Evolutionary conservation across 2,797 vertebrate genomes (phyloP).

Genomic region (Pipistrellus pipistrellus): DNA sequence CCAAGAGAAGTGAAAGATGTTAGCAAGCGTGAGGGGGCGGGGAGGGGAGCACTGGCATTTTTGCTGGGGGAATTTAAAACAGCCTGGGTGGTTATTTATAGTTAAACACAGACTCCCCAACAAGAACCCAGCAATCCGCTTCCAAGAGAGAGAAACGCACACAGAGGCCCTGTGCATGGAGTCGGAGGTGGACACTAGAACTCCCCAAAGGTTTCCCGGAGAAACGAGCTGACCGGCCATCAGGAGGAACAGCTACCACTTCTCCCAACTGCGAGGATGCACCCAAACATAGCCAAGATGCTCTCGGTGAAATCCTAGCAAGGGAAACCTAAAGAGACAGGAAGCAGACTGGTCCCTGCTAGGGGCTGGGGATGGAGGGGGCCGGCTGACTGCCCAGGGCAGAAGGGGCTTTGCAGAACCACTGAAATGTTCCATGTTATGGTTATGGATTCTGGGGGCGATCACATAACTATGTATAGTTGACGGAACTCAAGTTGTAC

Average conservation of each 20-base stretch:
- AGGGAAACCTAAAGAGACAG: background rate
- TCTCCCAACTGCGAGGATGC: background rate
- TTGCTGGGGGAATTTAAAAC: background rate
- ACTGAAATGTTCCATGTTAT: background rate
- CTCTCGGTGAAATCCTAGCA: background rate
- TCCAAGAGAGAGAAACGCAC: background rate
- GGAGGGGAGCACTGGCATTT: background rate
- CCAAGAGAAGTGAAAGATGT: background rate
- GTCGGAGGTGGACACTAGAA: background rate
- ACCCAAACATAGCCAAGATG: no score
- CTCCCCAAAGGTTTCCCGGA: background rate
- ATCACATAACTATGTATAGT: accelerated
- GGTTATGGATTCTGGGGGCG: accelerated
- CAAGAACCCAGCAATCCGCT: background rate
- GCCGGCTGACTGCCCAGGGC: no score
- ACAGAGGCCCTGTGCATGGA: accelerated
- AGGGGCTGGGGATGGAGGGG: background rate
- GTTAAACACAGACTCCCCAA: background rate
- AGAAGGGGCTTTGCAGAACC: background rate
- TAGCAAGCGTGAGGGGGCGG: background rate
- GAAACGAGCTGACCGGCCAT: background rate
- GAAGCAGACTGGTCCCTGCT: background rate
- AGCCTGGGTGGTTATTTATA: background rate
- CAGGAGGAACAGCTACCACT: background rate
- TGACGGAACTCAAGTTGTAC: background rate